Evolutionary conservation across 2,888 invertebrate genomes (phyloP), one percentile per base, ranked within the genome.

Genomic region (Flexamia atlantica): DNA sequence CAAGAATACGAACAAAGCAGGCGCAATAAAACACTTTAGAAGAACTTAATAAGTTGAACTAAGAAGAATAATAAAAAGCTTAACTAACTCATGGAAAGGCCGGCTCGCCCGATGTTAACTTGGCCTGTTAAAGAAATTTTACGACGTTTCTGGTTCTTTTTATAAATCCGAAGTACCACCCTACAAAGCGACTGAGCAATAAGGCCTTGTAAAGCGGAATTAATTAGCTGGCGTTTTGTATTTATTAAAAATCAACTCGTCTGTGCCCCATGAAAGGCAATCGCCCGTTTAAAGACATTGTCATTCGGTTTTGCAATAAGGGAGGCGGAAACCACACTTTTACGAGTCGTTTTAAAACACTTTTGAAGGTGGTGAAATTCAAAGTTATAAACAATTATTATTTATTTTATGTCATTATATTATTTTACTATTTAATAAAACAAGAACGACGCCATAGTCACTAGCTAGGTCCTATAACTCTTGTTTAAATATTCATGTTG

Each of bases 41-140:
- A 64, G 28, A 64, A 64, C 64, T 64, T 64, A 64, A 64, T 64
- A 64, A 64, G 64, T 64, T 64, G 64, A 64, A 64, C 25, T 64
- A 64, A 64, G 64, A 64, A 64, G 64, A 64, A 64, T 64, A 64
- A 64, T 64, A 64, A 64, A 64, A 64, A 64, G 64, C 64, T 64
- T 64, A 64, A 64, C 64, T 64, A 28, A 64, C 64, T 64, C 30
- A 28, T 28, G 28, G 30, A 64, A 64, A 64, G 64, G 25, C 28
- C 64, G 30, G 64, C 64, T 64, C 17, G 3, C 7, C 30, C 64
- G 64, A 64, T 64, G 64, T 28, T 64, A 64, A 64, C 64, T 64
- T 28, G 28, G 64, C 64, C 64, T 64, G 64, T 64, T 64, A 30
- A 64, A 64, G 64, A 42, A 64, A 64, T 64, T 64, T 64, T 64